Evolutionary conservation across 1,140 invertebrate genomes (phyloP), one percentile per base, ranked within the genome.

Genomic region (Tigriopus japonicus): DNA sequence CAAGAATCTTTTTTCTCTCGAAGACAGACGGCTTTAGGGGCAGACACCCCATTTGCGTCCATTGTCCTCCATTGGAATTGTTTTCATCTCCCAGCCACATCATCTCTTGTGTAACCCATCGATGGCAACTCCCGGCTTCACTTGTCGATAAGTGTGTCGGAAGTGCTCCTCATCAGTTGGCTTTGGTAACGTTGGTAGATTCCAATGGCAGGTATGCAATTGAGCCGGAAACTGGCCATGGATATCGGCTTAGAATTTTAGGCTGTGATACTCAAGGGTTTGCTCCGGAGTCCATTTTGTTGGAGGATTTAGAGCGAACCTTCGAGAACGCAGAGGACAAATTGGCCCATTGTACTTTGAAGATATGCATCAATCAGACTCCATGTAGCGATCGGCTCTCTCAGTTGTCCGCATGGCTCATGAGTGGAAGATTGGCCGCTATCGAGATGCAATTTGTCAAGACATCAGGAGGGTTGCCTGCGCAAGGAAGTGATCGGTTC

Each of bases 201-300:
- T 15, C 35, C n/a, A 24, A 35, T 15, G 59, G 59, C 12, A 24
- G 40, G 35, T 56, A 54, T 23, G 52, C 15, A 14, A 24, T 40
- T 13, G 59, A 61, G 40, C 59, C 59, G 13, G 59, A 61, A 40
- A 56, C 49, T 35, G 59, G 59, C 52, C 23, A 15, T 23, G 49
- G 17, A 10, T 61, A 61, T 42, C 14, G 59, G 1, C 14, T 58
- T 6, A 23, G 55, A n/a, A 24, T 58, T 15, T 17, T 58, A 14
- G 55, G 55, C 7, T 58, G 55, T 43, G 24, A 40, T 17, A 23
- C 41, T 13, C 24, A 42, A 40, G 55, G 55, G 5, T 14, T 58
- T 15, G 13, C 35, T 41, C 21, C 55, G 17, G 55, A 58, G 35
- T 19, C 40, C 3, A 58, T 58, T 14, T 43, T 58, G 15, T 15